A percentile compares a stretch with the other conserved stretches of the same genome.
Evolutionary conservation across 1,140 invertebrate species (phyloP).

Genomic region (Drosophila asahinai): DNA sequence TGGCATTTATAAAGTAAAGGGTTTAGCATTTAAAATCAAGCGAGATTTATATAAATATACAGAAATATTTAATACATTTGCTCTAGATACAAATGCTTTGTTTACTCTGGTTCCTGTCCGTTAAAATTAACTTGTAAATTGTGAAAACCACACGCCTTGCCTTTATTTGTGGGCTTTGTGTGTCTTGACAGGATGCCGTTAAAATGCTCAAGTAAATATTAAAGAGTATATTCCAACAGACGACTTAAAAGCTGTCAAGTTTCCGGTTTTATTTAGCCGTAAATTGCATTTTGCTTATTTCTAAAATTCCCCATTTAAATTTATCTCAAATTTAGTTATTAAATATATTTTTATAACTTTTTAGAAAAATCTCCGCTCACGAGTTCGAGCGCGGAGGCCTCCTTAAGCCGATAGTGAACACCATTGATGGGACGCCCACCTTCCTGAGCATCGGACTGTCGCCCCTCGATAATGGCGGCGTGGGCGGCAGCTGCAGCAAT

Average conservation of each 20-base stretch:
- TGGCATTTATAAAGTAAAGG: neutral
- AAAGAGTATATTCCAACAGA: neutral
- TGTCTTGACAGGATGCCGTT: conserved; percentile 10
- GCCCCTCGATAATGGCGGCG: conserved; percentile 77
- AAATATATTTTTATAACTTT: neutral
- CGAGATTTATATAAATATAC: too few relatives aligned
- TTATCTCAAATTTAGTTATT: too few relatives aligned
- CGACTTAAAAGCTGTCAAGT: neutral
- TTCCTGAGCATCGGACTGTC: conserved; percentile 89
- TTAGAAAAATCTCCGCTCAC: conserved; percentile 97
- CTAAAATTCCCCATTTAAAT: too few relatives aligned
- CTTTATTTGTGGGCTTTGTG: neutral
- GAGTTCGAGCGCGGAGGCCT: conserved; percentile 97
- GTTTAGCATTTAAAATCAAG: neutral
- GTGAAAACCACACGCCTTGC: neutral
- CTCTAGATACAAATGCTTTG: neutral
- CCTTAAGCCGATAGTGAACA: conserved; percentile 95
- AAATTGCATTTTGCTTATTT: neutral
- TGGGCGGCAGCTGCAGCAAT: conserved; percentile 63
- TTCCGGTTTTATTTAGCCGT: too few relatives aligned
- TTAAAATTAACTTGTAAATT: conserved; percentile 3
- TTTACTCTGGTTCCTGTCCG: neutral
- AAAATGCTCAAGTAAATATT: conserved; percentile 7
- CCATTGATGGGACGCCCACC: conserved; percentile 95
- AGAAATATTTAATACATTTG: neutral